Evolutionary conservation across 2,797 vertebrate species (phyloP).

Genomic region (Caiman crocodilus): DNA sequence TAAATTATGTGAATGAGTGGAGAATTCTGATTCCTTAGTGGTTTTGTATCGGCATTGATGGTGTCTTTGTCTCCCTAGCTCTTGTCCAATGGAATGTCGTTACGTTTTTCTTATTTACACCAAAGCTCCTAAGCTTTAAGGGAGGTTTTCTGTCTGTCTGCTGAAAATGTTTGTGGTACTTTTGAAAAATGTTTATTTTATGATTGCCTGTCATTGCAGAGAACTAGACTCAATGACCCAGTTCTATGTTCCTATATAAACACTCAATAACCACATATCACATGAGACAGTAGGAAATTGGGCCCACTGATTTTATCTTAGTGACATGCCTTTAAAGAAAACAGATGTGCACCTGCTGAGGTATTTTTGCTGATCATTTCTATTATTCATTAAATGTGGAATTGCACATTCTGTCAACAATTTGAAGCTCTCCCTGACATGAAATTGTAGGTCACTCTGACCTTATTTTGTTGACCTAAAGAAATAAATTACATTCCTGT

Average conservation of each 20-base stretch:
- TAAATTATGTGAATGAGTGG: neutral
- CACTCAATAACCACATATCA: rapidly evolving
- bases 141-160: too few relatives aligned
- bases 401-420: neutral
- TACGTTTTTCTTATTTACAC: too few relatives aligned
- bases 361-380: neutral
- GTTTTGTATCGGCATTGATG: neutral
- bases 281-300: neutral
- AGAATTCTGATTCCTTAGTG: neutral
- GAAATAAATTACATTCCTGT: conserved; percentile 20
- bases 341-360: neutral
- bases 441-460: neutral
- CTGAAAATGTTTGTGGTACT: too few relatives aligned
- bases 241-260: too few relatives aligned
- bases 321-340: rapidly evolving
- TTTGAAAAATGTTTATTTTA: too few relatives aligned
- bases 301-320: neutral
- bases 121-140: too few relatives aligned
- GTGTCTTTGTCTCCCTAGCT: too few relatives aligned
- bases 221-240: too few relatives aligned
- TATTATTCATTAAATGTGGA: neutral
- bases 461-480: neutral
- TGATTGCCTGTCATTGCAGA: too few relatives aligned
- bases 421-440: neutral
- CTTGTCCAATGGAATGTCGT: too few relatives aligned